Conservation (phyloP, 2,888 invertebrate genomes). For the Netelia melanura region DNA sequence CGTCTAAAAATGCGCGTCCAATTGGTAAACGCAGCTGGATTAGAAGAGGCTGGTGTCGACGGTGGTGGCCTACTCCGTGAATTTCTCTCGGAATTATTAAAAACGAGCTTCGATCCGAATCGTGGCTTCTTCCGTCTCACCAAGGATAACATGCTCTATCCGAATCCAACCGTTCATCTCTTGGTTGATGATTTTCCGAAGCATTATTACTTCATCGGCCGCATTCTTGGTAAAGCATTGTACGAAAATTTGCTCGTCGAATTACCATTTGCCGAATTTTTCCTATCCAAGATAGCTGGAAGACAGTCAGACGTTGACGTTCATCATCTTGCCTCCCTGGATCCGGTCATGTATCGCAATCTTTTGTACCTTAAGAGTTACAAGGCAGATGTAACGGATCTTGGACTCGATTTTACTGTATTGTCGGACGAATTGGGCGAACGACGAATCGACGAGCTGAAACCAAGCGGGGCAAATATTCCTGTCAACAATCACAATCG, state of each 20-base stretch:
- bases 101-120: slow-evolving; percentile 98
- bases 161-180: slow-evolving; percentile 96
- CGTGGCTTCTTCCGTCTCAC: slow-evolving; percentile 96
- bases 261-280: slow-evolving; percentile 97
- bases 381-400: slow-evolving; percentile 93
- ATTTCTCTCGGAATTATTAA: slow-evolving; percentile 96
- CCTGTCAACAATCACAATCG: slow-evolving; percentile 96
- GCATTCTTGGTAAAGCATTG: slow-evolving; percentile 97
- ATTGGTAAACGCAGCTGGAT: slow-evolving; percentile 94
- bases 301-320: slow-evolving; percentile 93
- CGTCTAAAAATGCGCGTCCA: slow-evolving; percentile 95
- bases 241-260: slow-evolving; percentile 98
- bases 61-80: slow-evolving; percentile 99
- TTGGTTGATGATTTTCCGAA: slow-evolving; percentile 94
- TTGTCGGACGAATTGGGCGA: slow-evolving; percentile 96
- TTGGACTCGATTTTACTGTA: slow-evolving; percentile 97
- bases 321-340: slow-evolving; percentile 96
- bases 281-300: slow-evolving; percentile 94
- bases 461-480: slow-evolving; percentile 95
- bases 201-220: slow-evolving; percentile 96
- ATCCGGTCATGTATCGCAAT: slow-evolving; percentile 96
- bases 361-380: slow-evolving; percentile 95
- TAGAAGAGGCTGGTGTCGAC: slow-evolving; percentile 98
- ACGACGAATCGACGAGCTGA: slow-evolving; percentile 95
- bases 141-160: slow-evolving; percentile 96